Conservation (phyloP, 2,113 vertebrate genomes). For the Chascanopsetta lugubris region DNA sequence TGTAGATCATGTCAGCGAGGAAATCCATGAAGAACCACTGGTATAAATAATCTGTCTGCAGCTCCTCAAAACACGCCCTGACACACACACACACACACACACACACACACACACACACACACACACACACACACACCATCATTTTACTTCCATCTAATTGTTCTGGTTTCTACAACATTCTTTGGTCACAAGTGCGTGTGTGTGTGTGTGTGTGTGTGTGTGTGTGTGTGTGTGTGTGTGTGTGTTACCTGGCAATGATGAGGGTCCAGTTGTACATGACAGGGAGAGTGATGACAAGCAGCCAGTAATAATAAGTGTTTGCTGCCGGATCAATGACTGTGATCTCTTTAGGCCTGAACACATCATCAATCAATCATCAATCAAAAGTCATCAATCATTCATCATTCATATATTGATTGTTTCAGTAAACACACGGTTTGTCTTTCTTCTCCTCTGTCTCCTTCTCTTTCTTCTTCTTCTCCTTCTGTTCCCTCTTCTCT, state of each 20-base stretch:
- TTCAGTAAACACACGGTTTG: too few relatives aligned
- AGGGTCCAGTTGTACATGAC: constrained; percentile 99
- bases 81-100: constrained; percentile 37
- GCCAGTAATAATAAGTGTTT: constrained; percentile 94
- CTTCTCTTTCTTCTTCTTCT: constrained; percentile 76
- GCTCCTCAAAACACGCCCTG: constrained; percentile 96
- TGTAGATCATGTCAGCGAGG: constrained; percentile 83
- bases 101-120: background rate
- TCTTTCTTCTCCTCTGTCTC: constrained; percentile 80
- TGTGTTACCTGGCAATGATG: constrained; percentile 90
- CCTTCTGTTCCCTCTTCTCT: constrained; percentile 76
- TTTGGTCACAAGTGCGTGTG: too few relatives aligned
- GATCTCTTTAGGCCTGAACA: constrained; percentile 84
- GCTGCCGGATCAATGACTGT: constrained; percentile 88
- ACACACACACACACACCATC: too few relatives aligned
- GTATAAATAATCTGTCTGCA: constrained; percentile 86
- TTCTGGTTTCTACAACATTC: too few relatives aligned
- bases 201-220: too few relatives aligned
- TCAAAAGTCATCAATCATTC: background rate
- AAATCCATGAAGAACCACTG: constrained; percentile 90
- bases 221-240: too few relatives aligned
- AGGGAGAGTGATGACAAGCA: constrained; percentile 90
- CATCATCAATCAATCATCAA: background rate
- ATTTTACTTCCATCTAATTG: too few relatives aligned
- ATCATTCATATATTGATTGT: too few relatives aligned